Evolutionary conservation across 2,797 vertebrate species (phyloP).

Genomic region (Acanthopagrus latus): DNA sequence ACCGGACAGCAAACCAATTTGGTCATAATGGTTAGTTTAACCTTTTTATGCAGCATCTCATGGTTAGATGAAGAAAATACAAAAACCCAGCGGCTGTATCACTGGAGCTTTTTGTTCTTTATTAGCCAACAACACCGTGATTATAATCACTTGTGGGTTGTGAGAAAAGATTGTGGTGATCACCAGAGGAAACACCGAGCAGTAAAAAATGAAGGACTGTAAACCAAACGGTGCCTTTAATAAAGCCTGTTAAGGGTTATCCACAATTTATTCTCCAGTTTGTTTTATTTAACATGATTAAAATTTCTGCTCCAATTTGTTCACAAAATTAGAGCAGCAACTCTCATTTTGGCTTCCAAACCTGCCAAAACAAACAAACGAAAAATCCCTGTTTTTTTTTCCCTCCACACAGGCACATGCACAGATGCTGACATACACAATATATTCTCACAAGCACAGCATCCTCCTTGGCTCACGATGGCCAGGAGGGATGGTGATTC

Average conservation of each 20-base stretch:
- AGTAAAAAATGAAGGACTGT: conserved; percentile 7
- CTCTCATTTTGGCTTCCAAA: conserved; percentile 2
- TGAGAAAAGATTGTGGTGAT: conserved; percentile 30
- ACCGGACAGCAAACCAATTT: neutral
- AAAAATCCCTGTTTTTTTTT: neutral
- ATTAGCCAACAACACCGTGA: conserved; percentile 5
- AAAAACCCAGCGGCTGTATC: neutral
- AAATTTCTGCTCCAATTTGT: conserved; percentile 27
- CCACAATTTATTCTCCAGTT: conserved; percentile 14
- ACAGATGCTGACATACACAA: conserved; percentile 16
- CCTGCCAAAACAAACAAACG: neutral
- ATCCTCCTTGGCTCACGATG: conserved; percentile 12
- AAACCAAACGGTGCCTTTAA: conserved; percentile 35
- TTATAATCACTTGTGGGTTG: conserved; percentile 14
- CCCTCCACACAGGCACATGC: neutral
- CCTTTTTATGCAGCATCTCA: neutral
- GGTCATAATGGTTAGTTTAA: neutral
- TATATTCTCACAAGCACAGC: conserved; percentile 38
- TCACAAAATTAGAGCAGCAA: conserved; percentile 39
- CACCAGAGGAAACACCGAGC: conserved; percentile 11
- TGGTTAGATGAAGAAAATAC: conserved; percentile 14
- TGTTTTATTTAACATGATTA: conserved; percentile 20
- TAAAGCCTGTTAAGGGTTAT: conserved; percentile 33
- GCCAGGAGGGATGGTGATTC: conserved; percentile 45
- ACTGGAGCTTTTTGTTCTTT: neutral